Conservation (phyloP, 2,888 invertebrate genomes). For the Homarus gammarus region DNA sequence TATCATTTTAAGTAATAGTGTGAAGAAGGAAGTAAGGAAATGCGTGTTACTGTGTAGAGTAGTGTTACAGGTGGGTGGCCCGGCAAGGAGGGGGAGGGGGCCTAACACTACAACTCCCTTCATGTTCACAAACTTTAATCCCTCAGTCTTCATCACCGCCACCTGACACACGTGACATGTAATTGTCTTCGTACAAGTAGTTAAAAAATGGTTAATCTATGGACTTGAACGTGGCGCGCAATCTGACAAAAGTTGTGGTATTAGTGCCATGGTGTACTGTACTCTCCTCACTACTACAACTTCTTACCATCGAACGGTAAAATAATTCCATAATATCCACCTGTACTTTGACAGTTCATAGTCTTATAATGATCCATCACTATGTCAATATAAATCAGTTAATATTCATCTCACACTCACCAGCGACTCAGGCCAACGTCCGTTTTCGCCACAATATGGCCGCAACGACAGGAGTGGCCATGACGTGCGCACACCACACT, state of each 20-base stretch:
- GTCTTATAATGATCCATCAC: neutral
- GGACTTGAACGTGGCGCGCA: constrained; percentile 40
- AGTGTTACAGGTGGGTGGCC: constrained; percentile 10
- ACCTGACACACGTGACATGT: neutral
- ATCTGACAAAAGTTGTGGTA: constrained; percentile 16
- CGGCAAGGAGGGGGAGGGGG: neutral
- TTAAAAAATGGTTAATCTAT: neutral
- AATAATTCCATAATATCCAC: neutral
- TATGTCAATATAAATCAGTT: neutral
- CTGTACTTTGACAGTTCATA: neutral
- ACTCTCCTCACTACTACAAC: neutral
- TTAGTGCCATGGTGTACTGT: constrained; percentile 25
- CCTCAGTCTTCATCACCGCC: neutral
- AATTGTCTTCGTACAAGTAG: neutral
- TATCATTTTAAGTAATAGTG: neutral
- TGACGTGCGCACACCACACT: constrained; percentile 44
- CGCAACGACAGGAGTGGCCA: constrained; percentile 65
- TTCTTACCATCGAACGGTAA: neutral
- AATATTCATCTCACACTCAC: neutral
- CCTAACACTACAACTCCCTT: neutral
- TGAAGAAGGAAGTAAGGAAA: neutral
- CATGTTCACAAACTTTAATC: neutral
- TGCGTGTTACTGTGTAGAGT: neutral
- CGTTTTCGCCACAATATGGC: constrained; percentile 62
- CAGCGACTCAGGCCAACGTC: constrained; percentile 36